Conservation (phyloP, 2,113 vertebrate species). For the Aramus guarauna region DNA sequence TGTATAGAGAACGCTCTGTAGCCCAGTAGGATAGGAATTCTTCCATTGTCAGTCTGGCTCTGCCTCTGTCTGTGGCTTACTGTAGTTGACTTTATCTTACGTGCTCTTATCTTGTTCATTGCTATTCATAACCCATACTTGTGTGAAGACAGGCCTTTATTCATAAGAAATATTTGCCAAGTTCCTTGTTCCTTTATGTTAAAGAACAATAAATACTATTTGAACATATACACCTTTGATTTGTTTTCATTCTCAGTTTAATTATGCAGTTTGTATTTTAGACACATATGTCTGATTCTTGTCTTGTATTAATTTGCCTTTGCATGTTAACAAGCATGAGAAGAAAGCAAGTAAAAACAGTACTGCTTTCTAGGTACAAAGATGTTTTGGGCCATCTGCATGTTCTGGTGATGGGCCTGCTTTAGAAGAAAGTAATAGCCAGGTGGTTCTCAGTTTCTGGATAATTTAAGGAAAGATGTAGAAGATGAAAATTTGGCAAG, state of each 20-base stretch:
- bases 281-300: conserved; percentile 3
- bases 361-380: not conserved
- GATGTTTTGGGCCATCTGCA: fast-evolving
- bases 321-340: not conserved
- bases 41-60: conserved; percentile 38
- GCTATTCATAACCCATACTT: conserved; percentile 46
- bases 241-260: conserved; percentile 44
- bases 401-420: not conserved
- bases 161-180: conserved; percentile 48
- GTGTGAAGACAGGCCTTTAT: conserved; percentile 40
- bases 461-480: not conserved
- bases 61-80: conserved; percentile 30
- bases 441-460: not conserved
- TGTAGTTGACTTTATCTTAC: conserved; percentile 23
- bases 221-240: conserved; percentile 31
- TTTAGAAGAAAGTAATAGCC: not conserved
- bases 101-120: conserved; percentile 56
- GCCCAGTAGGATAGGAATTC: conserved; percentile 10
- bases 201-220: conserved; percentile 53
- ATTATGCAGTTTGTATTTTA: conserved; percentile 27
- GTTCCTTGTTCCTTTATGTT: conserved; percentile 60
- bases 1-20: not conserved
- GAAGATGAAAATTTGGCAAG: not conserved
- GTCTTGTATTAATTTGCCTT: conserved; percentile 34
- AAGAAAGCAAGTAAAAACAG: not conserved